Evolutionary conservation across 2,113 vertebrate species (phyloP).

Genomic region (Perca fluviatilis): DNA sequence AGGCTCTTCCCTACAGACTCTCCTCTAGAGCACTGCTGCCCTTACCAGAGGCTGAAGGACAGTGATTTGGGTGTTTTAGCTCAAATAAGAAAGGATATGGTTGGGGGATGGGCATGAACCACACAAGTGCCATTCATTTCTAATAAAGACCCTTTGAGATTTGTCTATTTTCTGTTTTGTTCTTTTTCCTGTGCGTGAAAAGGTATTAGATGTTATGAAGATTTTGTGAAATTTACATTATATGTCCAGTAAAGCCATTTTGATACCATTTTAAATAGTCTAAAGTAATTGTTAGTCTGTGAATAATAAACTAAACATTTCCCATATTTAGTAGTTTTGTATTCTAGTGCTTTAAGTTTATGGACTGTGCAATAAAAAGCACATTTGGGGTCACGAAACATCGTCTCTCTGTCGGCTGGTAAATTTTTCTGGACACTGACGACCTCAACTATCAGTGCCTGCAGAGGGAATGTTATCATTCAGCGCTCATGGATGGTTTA

Average conservation of each 20-base stretch:
- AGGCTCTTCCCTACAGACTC: slow-evolving; percentile 77
- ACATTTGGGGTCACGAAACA: background rate
- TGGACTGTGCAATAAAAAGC: background rate
- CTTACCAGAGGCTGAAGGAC: slow-evolving; percentile 70
- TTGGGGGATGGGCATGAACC: background rate
- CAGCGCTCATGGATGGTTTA: background rate
- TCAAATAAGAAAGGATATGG: background rate
- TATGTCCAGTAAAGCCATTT: background rate
- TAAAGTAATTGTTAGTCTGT: background rate
- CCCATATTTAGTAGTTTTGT: background rate
- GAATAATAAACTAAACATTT: background rate
- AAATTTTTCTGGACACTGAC: background rate
- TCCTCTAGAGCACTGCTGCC: slow-evolving; percentile 72
- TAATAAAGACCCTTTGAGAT: slow-evolving; percentile 25
- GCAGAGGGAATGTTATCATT: background rate
- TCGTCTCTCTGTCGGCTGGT: background rate
- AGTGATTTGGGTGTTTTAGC: slow-evolving; percentile 20
- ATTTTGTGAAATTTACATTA: background rate
- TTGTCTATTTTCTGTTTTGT: background rate
- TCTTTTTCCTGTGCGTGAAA: background rate
- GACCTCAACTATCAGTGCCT: background rate
- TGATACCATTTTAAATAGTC: background rate
- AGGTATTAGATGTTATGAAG: background rate
- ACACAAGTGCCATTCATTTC: slow-evolving; percentile 4
- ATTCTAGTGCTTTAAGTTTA: background rate